Percentiles rank a stretch among this genome's conserved stretches.
These are phyloP conservation scores for Hanleya hanleyi DNA, from an alignment of 2,888 invertebrate genomes.

Conservation along the genomic window DNA sequence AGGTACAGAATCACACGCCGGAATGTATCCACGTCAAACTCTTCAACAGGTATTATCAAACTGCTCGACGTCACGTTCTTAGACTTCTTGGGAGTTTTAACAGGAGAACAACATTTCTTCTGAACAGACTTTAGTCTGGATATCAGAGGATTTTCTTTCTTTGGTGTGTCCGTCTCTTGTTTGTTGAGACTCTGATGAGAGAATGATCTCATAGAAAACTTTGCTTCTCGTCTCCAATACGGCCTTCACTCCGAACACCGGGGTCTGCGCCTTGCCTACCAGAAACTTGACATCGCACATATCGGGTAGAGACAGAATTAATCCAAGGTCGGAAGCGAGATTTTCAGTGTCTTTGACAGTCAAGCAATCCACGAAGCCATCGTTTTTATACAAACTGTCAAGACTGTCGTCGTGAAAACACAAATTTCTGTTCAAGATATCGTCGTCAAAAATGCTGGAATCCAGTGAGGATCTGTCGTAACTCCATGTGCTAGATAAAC, in stretches of 20 bases:
- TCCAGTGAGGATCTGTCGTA: background rate
- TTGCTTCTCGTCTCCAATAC: background rate
- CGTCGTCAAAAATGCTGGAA: background rate
- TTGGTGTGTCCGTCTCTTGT: background rate
- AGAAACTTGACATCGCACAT: background rate
- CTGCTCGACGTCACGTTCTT: background rate
- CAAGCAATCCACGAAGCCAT: background rate
- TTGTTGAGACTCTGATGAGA: background rate
- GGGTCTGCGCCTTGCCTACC: background rate
- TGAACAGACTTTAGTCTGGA: background rate
- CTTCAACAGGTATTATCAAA: background rate
- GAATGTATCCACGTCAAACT: background rate
- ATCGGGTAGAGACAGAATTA: background rate
- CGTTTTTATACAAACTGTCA: too few relatives aligned
- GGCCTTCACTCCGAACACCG: background rate
- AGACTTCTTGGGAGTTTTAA: background rate
- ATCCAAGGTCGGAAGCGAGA: background rate
- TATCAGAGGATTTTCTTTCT: background rate
- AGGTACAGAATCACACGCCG: background rate
- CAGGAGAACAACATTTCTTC: background rate
- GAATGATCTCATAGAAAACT: background rate
- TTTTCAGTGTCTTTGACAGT: background rate
- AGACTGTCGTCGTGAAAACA: too few relatives aligned
- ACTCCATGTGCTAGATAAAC: background rate
- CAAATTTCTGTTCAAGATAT: background rate